Percentiles rank a stretch among this genome's conserved stretches.
These are phyloP conservation scores for Pseudoatta argentina DNA, from an alignment of 1,140 invertebrate genomes.

Conservation along the genomic window DNA sequence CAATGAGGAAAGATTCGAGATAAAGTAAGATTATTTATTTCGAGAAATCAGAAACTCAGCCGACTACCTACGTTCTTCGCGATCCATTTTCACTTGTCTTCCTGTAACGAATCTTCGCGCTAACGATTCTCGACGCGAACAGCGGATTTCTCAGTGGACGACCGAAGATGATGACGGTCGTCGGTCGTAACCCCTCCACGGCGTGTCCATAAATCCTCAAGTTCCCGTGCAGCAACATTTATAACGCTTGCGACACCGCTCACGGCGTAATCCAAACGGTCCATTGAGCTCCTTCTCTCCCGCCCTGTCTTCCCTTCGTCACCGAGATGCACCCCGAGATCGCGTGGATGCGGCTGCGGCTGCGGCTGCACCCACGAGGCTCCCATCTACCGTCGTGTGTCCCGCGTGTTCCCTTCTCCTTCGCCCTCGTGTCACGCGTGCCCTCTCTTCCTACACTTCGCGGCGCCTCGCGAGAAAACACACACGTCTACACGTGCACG, in stretches of 20 bases:
- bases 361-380: slow-evolving; percentile 80
- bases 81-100: slow-evolving; percentile 22
- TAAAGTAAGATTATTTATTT: not conserved
- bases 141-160: not conserved
- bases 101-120: not conserved
- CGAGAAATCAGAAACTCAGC: slow-evolving; percentile 10
- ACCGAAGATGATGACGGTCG: slow-evolving; percentile 19
- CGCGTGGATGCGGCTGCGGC: slow-evolving; percentile 75
- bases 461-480: slow-evolving; percentile 60
- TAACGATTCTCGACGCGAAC: not conserved
- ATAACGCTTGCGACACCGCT: slow-evolving; percentile 48
- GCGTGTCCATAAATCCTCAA: slow-evolving; percentile 47
- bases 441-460: slow-evolving; percentile 70
- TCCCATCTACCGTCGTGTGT: slow-evolving; percentile 77
- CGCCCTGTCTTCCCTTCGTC: slow-evolving; percentile 52
- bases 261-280: slow-evolving; percentile 50
- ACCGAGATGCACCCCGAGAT: slow-evolving; percentile 16
- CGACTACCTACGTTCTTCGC: not conserved
- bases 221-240: slow-evolving; percentile 43
- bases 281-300: slow-evolving; percentile 21
- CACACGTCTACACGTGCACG: not conserved
- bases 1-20: not conserved
- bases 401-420: slow-evolving; percentile 73
- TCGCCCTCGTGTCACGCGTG: slow-evolving; percentile 67
- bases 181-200: slow-evolving; percentile 36